Conservation (phyloP, 2,797 vertebrate genomes). For the Iguana delicatissima region DNA sequence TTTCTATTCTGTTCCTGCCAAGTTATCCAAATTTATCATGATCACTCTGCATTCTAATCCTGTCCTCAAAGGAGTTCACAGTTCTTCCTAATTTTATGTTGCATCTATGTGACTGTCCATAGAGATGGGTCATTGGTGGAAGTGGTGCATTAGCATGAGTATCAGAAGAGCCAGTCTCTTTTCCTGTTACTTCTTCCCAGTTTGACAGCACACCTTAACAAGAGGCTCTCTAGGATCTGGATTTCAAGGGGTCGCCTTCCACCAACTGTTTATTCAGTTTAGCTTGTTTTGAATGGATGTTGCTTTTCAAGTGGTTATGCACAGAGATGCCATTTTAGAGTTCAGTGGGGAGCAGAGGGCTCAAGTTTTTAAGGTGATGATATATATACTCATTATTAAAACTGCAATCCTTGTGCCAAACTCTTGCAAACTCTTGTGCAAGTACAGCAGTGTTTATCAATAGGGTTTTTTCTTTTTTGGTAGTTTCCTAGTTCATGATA, state of each 20-base stretch:
- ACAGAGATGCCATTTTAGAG: neutral
- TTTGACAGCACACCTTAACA: neutral
- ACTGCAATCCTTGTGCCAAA: neutral
- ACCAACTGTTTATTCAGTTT: neutral
- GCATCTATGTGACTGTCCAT: neutral
- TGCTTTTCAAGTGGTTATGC: neutral
- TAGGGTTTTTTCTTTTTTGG: too few relatives aligned
- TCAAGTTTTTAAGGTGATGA: neutral
- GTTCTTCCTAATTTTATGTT: slow-evolving; percentile 17
- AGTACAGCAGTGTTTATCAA: too few relatives aligned
- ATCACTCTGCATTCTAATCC: slow-evolving; percentile 5
- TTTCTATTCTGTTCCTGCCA: slow-evolving; percentile 1
- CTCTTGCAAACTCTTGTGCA: too few relatives aligned
- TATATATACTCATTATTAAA: neutral
- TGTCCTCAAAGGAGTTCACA: neutral
- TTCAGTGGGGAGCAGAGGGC: neutral
- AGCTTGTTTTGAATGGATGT: neutral
- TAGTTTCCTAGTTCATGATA: too few relatives aligned
- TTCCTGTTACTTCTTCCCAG: neutral
- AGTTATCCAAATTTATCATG: neutral
- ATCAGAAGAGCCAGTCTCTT: neutral
- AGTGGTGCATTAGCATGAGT: neutral
- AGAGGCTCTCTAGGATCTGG: neutral
- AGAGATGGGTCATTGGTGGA: neutral
- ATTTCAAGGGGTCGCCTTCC: too few relatives aligned